Evolutionary conservation across 2,888 invertebrate species (phyloP).

Genomic region (Nomada hirtipes): DNA sequence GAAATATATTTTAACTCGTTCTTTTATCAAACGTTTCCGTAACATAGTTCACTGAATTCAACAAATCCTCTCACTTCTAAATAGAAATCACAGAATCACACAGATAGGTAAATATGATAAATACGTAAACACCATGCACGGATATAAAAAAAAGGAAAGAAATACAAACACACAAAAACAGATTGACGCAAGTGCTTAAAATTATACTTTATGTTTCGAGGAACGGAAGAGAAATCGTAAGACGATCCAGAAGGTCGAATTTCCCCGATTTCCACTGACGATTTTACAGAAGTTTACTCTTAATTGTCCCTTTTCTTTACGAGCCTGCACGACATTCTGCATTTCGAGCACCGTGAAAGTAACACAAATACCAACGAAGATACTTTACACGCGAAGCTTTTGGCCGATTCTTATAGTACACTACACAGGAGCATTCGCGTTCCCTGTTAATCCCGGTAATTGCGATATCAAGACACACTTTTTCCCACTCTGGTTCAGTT

Average conservation of each 20-base stretch:
- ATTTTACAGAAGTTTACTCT: conserved; percentile 29
- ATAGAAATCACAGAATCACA: too few species aligned
- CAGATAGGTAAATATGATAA: background rate
- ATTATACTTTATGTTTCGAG: background rate
- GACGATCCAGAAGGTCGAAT: background rate
- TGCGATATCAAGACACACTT: background rate
- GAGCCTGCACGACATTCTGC: conserved; percentile 11
- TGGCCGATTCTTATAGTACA: background rate
- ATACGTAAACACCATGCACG: background rate
- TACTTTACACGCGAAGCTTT: conserved; percentile 1
- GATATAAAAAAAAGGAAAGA: background rate
- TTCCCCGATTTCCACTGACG: conserved; percentile 17
- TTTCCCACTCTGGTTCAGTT: conserved; percentile 1
- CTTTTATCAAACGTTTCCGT: too few species aligned
- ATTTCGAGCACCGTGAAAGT: conserved; percentile 39
- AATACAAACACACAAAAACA: background rate
- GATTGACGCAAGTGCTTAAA: conserved; percentile 23
- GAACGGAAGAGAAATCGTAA: conserved; percentile 36
- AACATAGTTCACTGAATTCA: too few species aligned
- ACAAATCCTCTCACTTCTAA: too few species aligned
- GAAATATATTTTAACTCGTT: too few species aligned
- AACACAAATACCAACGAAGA: conserved; percentile 10
- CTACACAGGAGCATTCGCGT: background rate
- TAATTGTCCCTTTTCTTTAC: conserved; percentile 47
- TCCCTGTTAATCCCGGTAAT: conserved; percentile 1